These are phyloP conservation scores for Oxygymnocypris stewartii DNA, from an alignment of 2,113 vertebrate species.

Conservation along the genomic window DNA sequence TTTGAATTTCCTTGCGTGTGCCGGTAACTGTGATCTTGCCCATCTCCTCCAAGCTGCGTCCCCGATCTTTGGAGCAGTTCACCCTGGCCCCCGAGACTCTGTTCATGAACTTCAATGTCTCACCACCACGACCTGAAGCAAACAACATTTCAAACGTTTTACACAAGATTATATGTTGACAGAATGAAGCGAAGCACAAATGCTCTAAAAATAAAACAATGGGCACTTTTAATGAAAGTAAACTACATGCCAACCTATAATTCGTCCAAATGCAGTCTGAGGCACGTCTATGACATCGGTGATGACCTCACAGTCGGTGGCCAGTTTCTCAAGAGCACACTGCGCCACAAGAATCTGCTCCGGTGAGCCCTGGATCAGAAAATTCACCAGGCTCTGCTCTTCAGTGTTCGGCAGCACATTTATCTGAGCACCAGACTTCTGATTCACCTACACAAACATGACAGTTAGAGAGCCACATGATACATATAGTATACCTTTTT, in stretches of 20 bases:
- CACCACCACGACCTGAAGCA: constrained; percentile 83
- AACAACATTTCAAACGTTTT: not conserved
- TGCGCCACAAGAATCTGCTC: constrained; percentile 80
- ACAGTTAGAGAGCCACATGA: not conserved
- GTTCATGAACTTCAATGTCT: constrained; percentile 81
- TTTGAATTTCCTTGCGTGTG: constrained; percentile 77
- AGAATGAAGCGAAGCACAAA: not conserved
- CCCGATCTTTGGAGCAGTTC: constrained; percentile 70
- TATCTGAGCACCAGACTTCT: constrained; percentile 80
- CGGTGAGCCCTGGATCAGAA: constrained; percentile 83
- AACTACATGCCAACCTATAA: constrained; percentile 79
- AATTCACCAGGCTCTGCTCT: constrained; percentile 59
- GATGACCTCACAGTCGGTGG: constrained; percentile 72
- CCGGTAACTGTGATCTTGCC: constrained; percentile 80
- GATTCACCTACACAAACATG: constrained; percentile 71
- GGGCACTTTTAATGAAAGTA: not conserved
- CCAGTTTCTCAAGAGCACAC: constrained; percentile 79
- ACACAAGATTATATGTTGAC: not conserved
- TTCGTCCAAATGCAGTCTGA: constrained; percentile 80
- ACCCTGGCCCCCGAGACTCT: constrained; percentile 83
- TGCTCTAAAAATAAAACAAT: not conserved
- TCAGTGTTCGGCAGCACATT: constrained; percentile 58
- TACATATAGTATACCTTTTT: not conserved
- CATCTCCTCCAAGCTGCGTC: constrained; percentile 47
- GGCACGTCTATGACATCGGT: constrained; percentile 80